Evolutionary conservation across 37 sponge, comb jelly and placozoan species (phyloP).

Genomic region (Halichondria panicea): DNA sequence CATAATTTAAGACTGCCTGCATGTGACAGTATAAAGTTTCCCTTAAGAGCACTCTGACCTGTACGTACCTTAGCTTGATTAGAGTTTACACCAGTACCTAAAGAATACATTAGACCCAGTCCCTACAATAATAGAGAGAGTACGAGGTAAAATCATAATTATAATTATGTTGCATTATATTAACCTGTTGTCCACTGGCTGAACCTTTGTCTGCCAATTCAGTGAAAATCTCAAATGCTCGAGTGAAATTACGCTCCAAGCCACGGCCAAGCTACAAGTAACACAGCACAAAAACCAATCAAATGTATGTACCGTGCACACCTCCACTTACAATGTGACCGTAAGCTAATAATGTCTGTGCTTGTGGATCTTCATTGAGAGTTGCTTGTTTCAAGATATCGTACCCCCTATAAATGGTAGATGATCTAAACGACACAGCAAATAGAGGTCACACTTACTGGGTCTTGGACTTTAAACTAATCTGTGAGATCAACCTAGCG

Average conservation of each 20-base stretch:
- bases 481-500: too few species aligned
- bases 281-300: background rate
- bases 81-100: conserved; percentile 85
- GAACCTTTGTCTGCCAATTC: conserved; percentile 62
- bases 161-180: background rate
- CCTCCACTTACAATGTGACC: too few species aligned
- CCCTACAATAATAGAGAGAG: conserved; percentile 43
- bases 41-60: background rate
- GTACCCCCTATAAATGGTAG: too few species aligned
- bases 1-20: conserved; percentile 94
- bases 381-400: too few species aligned
- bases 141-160: background rate
- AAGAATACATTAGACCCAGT: conserved; percentile 88
- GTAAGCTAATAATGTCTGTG: too few species aligned
- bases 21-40: background rate
- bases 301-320: background rate
- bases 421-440: too few species aligned
- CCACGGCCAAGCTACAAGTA: conserved; percentile 57
- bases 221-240: conserved; percentile 76
- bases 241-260: conserved; percentile 67
- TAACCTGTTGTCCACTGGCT: conserved; percentile 86
- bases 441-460: too few species aligned
- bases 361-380: too few species aligned
- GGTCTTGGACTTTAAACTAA: too few species aligned
- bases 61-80: conserved; percentile 88